These are phyloP conservation scores for Eurytoma californica DNA, from an alignment of 2,888 invertebrate species.

Conservation along the genomic window DNA sequence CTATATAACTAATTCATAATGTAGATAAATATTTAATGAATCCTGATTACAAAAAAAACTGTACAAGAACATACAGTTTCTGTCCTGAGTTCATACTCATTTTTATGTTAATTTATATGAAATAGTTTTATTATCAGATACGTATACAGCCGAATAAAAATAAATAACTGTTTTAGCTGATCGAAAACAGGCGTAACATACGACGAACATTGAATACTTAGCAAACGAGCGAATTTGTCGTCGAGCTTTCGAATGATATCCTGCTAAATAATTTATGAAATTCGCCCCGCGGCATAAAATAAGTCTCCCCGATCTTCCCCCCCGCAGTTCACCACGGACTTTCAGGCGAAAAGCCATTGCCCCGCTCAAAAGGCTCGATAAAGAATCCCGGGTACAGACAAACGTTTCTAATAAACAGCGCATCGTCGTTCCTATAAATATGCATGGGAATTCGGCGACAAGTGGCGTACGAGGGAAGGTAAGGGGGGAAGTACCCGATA, in stretches of 20 bases:
- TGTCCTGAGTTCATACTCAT: too few relatives aligned
- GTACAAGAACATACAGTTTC: too few relatives aligned
- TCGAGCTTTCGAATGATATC: neutral
- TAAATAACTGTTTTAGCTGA: too few relatives aligned
- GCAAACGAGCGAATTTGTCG: constrained; percentile 15
- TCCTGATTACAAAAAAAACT: too few relatives aligned
- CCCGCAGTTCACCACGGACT: too few relatives aligned
- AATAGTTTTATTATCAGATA: too few relatives aligned
- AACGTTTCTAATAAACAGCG: constrained; percentile 10
- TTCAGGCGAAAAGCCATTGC: neutral
- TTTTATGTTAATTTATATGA: too few relatives aligned
- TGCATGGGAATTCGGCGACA: constrained; percentile 32
- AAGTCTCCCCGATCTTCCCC: too few relatives aligned
- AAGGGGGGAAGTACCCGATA: constrained; percentile 18
- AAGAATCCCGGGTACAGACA: too few relatives aligned
- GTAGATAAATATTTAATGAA: too few relatives aligned
- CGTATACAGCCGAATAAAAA: too few relatives aligned
- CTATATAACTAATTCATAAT: too few relatives aligned
- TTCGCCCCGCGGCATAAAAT: neutral
- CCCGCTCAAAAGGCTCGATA: neutral
- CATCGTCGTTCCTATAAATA: constrained; percentile 24
- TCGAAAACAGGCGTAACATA: constrained; percentile 11
- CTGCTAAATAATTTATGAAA: constrained; percentile 31
- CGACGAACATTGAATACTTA: neutral
- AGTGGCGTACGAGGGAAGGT: neutral